These are phyloP conservation scores for Sebastes trivittatus DNA, from an alignment of 2,797 vertebrate genomes.

Conservation along the genomic window DNA sequence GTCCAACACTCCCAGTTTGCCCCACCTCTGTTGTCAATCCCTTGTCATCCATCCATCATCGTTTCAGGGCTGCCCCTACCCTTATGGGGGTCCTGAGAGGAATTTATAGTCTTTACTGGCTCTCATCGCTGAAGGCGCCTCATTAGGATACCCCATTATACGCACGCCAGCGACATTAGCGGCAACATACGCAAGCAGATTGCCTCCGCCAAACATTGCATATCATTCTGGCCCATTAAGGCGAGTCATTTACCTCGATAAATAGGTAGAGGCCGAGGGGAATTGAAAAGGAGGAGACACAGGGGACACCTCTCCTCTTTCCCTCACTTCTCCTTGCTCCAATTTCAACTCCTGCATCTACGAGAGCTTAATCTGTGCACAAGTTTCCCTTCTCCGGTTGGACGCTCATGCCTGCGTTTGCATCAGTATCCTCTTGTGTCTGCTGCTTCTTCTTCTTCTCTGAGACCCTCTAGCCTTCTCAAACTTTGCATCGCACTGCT, in stretches of 20 bases:
- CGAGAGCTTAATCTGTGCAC: background rate
- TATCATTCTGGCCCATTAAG: conserved; percentile 74
- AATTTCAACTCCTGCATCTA: conserved; percentile 25
- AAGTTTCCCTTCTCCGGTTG: background rate
- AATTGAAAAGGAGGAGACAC: conserved; percentile 56
- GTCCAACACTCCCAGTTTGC: background rate
- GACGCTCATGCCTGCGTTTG: background rate
- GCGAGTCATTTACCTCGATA: conserved; percentile 73
- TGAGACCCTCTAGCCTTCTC: conserved; percentile 21
- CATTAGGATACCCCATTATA: conserved; percentile 76
- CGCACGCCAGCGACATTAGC: conserved; percentile 65
- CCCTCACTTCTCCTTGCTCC: conserved; percentile 28
- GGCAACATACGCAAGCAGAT: conserved; percentile 69
- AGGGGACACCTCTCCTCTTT: conserved; percentile 21
- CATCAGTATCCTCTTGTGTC: conserved; percentile 14
- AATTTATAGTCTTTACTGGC: conserved; percentile 42
- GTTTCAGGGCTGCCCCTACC: background rate
- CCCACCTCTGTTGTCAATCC: background rate
- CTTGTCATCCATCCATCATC: conserved; percentile 37
- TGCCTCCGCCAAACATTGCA: conserved; percentile 76
- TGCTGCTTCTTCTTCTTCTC: background rate
- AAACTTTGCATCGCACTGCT: conserved; percentile 32
- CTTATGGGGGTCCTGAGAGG: conserved; percentile 33
- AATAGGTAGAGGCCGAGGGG: conserved; percentile 64
- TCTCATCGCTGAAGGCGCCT: conserved; percentile 66